Percentiles rank a stretch among this genome's conserved stretches.
Evolutionary conservation across 2,888 invertebrate genomes (phyloP).

Genomic region (Tortrix viridana): DNA sequence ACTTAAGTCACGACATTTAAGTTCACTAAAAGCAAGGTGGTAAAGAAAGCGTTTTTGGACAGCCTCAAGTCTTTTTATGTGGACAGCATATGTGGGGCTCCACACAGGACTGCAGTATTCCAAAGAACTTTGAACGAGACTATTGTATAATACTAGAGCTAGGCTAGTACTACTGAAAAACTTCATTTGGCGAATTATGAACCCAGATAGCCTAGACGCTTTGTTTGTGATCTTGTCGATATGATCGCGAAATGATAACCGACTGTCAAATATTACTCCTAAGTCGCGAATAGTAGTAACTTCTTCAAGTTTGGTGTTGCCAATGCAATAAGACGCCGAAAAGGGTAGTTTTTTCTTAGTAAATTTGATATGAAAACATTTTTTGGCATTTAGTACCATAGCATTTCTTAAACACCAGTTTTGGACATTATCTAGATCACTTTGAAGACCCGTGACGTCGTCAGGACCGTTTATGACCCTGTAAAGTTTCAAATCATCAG

Average conservation of each 20-base stretch:
- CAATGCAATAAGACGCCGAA: neutral
- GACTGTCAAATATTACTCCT: neutral
- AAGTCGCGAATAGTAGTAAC: neutral
- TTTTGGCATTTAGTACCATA: slow-evolving; percentile 18
- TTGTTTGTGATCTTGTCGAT: neutral
- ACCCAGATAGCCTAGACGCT: neutral
- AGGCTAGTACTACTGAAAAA: neutral
- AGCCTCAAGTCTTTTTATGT: no score
- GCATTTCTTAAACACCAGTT: slow-evolving; percentile 19
- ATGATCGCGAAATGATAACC: neutral
- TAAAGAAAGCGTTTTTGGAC: no score
- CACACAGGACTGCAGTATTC: neutral
- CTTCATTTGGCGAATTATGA: neutral
- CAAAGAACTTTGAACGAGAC: neutral
- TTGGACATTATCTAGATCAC: slow-evolving; percentile 2
- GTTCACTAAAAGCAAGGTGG: no score
- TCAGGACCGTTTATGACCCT: slow-evolving; percentile 9
- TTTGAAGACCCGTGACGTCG: slow-evolving; percentile 6
- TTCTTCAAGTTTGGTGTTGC: neutral
- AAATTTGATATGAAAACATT: slow-evolving; percentile 23
- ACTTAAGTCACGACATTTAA: no score
- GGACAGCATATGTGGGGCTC: no score
- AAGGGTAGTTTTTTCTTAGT: slow-evolving; percentile 6
- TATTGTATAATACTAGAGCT: neutral
- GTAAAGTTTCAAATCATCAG: slow-evolving; percentile 24